Evolutionary conservation across 2,113 vertebrate genomes (phyloP).

Genomic region (Pelecanus crispus): DNA sequence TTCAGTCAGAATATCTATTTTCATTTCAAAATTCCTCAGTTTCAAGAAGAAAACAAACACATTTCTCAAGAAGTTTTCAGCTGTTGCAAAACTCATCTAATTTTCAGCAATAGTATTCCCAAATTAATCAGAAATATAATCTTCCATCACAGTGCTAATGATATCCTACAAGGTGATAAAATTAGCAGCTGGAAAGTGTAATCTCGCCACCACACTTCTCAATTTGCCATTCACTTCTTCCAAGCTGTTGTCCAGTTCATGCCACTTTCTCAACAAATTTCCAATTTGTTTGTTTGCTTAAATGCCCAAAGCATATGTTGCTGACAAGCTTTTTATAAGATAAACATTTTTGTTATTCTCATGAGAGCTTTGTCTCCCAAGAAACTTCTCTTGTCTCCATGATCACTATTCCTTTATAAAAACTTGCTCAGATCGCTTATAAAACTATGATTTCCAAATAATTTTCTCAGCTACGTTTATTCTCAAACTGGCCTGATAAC

Average conservation of each 20-base stretch:
- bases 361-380: neutral
- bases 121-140: neutral
- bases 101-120: neutral
- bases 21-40: neutral
- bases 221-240: neutral
- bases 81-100: neutral
- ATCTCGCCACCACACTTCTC: neutral
- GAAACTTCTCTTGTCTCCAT: neutral
- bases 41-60: neutral
- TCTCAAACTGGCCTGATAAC: neutral
- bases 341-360: neutral
- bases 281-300: neutral
- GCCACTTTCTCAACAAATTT: neutral
- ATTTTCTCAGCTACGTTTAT: neutral
- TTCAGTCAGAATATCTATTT: neutral
- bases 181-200: slow-evolving; percentile 16
- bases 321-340: neutral
- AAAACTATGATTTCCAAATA: neutral
- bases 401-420: neutral
- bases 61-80: neutral
- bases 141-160: slow-evolving; percentile 21
- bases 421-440: neutral
- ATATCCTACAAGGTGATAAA: slow-evolving; percentile 15
- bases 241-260: neutral
- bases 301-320: neutral